Evolutionary conservation across 2,888 invertebrate genomes (phyloP).

Genomic region (Drosophila multiciliata): DNA sequence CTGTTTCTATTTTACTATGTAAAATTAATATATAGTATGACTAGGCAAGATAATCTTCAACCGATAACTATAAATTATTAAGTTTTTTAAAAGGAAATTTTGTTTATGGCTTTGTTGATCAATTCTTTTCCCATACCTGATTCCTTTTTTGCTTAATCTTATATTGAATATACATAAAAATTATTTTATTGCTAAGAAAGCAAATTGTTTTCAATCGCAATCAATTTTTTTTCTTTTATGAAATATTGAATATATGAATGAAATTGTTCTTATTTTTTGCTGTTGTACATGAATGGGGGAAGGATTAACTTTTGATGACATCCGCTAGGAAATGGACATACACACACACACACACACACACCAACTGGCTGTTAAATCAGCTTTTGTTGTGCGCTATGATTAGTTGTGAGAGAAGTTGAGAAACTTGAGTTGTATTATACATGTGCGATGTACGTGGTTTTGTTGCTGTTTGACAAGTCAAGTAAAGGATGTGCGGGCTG

Average conservation of each 20-base stretch:
- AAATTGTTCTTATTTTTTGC: background rate
- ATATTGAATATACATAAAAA: background rate
- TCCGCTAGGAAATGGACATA: background rate
- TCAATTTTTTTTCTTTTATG: background rate
- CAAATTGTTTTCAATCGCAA: background rate
- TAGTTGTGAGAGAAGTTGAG: slow-evolving; percentile 6
- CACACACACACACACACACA: background rate
- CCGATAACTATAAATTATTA: background rate
- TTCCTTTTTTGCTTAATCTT: background rate
- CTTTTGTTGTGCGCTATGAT: slow-evolving; percentile 2
- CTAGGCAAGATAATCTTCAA: background rate
- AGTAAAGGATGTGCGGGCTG: slow-evolving; percentile 55
- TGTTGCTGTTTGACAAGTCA: slow-evolving; percentile 69
- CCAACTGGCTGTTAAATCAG: background rate
- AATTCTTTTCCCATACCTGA: background rate
- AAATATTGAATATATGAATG: background rate
- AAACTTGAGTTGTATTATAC: slow-evolving; percentile 5
- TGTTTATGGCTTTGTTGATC: background rate
- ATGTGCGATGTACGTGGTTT: slow-evolving; percentile 3
- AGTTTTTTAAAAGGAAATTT: background rate
- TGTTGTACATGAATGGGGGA: background rate
- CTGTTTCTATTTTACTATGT: background rate
- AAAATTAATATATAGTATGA: background rate
- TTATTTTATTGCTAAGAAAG: background rate
- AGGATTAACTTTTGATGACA: background rate